Conservation (phyloP, 2,113 vertebrate species). For the Conger conger region DNA sequence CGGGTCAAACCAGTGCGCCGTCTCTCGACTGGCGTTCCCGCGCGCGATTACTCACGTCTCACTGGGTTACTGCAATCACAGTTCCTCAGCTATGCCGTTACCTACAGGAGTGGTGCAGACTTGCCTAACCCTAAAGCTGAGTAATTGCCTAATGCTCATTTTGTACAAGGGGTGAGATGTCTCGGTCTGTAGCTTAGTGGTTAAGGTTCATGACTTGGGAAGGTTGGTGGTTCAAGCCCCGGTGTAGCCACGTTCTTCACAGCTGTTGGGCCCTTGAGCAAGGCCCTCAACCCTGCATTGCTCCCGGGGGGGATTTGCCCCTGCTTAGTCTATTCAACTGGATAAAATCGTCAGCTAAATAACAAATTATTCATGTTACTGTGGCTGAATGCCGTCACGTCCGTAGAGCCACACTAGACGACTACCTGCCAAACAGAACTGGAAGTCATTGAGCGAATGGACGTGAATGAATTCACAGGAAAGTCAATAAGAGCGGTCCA, state of each 20-base stretch:
- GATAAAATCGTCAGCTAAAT: too few species aligned
- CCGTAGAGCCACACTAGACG: neutral
- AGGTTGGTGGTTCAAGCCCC: too few species aligned
- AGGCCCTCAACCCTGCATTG: too few species aligned
- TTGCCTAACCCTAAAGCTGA: too few species aligned
- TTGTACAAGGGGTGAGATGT: neutral
- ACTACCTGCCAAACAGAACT: neutral
- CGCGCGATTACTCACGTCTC: neutral
- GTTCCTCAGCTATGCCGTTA: neutral
- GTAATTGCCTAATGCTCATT: neutral
- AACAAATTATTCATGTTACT: too few species aligned
- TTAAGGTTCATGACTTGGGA: too few species aligned
- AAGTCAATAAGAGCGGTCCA: slow-evolving; percentile 10
- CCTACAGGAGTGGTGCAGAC: too few species aligned
- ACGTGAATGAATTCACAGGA: slow-evolving; percentile 11
- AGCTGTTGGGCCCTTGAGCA: too few species aligned
- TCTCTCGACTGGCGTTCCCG: neutral
- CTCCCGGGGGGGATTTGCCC: too few species aligned
- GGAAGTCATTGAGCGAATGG: neutral
- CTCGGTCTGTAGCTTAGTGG: too few species aligned
- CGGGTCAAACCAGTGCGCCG: neutral
- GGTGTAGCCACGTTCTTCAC: too few species aligned
- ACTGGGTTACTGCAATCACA: neutral
- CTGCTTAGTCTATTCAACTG: too few species aligned
- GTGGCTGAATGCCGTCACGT: neutral